Evolutionary conservation across 2,888 invertebrate species (phyloP), one percentile per base, ranked within the genome.

Genomic region (Stegana nigrithorax): DNA sequence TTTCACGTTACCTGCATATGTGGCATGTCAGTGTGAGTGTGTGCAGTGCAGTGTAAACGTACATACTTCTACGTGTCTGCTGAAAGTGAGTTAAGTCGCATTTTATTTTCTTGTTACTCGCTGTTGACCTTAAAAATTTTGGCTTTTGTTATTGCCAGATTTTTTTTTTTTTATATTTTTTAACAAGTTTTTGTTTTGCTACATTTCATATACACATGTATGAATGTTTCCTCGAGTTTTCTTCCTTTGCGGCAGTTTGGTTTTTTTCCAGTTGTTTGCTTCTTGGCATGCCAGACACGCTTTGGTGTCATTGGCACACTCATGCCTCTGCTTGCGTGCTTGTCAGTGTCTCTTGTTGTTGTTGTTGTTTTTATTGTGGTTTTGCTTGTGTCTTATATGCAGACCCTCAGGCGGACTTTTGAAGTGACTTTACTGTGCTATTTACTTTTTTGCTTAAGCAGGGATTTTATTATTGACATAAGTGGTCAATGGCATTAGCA

Each of bases 61-160:
- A n/a, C 45, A 17, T 55, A 56, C 39, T 21, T 27, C 23, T 25
- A 26, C 42, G 53, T 55, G 25, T 42, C 47, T 17, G 23, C 36
- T 56, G 68, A 69, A 69, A 69, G 67, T 65, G 65, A 69, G 58
- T 56, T 65, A 61, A 67, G 61, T n/a, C n/a, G n/a, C n/a, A n/a
- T n/a, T n/a, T n/a, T n/a, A n/a, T n/a, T n/a, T n/a, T n/a, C n/a
- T n/a, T n/a, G n/a, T n/a, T n/a, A n/a, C n/a, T n/a, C n/a, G n/a
- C n/a, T n/a, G n/a, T 59, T 69, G 67, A 65, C 67, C 67, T 69
- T 67, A 69, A 68, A 68, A 61, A 36, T 32, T 50, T 12, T 42
- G 8, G 8, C 8, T 6, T 60, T 45, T 32, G 19, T 17, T 25
- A 29, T 50, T n/a, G 50, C 27, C 23, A 36, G n/a, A 23, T 50